phyloP scores from a whole-genome alignment of 2,113 vertebrate species.

The Petaurus breviceps region DNA sequence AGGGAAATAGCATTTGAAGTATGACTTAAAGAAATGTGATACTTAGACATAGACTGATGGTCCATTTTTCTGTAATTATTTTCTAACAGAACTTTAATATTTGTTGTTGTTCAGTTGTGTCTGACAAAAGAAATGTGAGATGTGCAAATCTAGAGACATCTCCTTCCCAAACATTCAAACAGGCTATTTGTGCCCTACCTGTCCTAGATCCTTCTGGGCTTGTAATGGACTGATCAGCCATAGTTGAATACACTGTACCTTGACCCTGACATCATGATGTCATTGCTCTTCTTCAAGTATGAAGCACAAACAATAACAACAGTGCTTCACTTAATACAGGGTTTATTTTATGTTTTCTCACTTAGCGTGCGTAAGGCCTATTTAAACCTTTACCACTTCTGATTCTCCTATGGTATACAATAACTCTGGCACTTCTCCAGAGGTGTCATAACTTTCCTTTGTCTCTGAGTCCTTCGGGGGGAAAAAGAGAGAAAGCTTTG shows the following conservation, averaged over 20 bases:
- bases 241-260: neutral
- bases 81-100: neutral
- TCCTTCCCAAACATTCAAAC: neutral
- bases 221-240: neutral
- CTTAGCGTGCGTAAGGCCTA: neutral
- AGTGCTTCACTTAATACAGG: neutral
- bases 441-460: neutral
- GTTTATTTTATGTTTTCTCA: neutral
- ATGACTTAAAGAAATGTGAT: neutral
- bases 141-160: neutral
- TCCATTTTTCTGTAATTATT: neutral
- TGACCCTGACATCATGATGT: neutral
- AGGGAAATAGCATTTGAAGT: neutral
- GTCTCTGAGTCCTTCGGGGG: neutral
- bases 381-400: neutral
- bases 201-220: neutral
- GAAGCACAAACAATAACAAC: neutral
- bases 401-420: neutral
- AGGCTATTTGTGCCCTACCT: neutral
- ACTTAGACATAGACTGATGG: neutral
- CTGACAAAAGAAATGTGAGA: neutral
- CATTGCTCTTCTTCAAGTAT: neutral
- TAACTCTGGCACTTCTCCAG: neutral
- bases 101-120: neutral
- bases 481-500: neutral